Evolutionary conservation across 1,140 invertebrate genomes (phyloP), one percentile per base, ranked within the genome.

Genomic region (Bombus pyrosoma): DNA sequence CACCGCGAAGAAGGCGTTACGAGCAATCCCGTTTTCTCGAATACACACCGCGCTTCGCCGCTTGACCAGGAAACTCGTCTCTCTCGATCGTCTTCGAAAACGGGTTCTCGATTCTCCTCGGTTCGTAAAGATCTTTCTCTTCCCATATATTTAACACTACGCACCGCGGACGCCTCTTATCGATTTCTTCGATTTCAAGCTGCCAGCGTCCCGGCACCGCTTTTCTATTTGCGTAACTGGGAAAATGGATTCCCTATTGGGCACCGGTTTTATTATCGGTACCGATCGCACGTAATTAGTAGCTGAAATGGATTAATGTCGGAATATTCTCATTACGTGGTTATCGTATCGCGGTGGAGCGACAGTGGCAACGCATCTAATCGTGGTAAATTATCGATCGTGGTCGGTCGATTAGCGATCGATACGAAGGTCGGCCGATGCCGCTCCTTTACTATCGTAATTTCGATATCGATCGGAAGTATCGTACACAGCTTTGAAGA

Each of bases 101-200:
- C 92, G 91, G 92, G 91, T 93, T 92, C 90, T 91, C 92, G 92
- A 92, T 93, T 92, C 91, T 93, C 88, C 89, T 92, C 91, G 91
- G 90, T 92, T 91, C 88, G 89, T 92, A 92, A 92, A 90, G 91
- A 85, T 91, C 87, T 86, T 86, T 75, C 69, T n/a, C 83, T 59
- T 78, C 57, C 64, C 57, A 43, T 72, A 69, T 57, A 73, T 80
- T 69, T 81, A 78, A 73, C 71, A 47, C 43, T 41, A 71, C 73
- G 62, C 59, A n/a, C 25, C 82, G 71, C 39, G 57, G 22, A 80
- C 66, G 59, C 78, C 59, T 80, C 83, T 81, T 81, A 85, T 85
- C 78, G 84, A 85, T 75, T 69, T 32, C 84, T 68, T 81, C 83
- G 78, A 81, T 85, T 81, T 81, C 83, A 41, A 81, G 66, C 75